Conservation (phyloP, 2,888 invertebrate species). For the Limulus polyphemus region DNA sequence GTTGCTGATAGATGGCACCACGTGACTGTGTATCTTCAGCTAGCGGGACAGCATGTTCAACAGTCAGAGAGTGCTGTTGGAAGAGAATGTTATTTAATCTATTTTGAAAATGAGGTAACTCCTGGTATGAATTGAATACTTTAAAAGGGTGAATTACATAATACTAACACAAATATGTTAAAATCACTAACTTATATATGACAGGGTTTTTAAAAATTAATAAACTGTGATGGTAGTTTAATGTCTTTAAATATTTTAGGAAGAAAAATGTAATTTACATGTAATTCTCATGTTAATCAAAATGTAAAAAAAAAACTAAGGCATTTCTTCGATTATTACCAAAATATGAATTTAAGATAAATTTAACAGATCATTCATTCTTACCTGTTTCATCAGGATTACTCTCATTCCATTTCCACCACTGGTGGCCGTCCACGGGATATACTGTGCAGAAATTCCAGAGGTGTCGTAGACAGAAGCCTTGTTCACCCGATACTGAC, state of each 20-base stretch:
- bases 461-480: slow-evolving; percentile 25
- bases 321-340: background rate
- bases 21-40: slow-evolving; percentile 46
- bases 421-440: slow-evolving; percentile 60
- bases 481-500: slow-evolving; percentile 37
- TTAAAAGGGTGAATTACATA: no score
- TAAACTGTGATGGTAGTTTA: no score
- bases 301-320: slow-evolving; percentile 15
- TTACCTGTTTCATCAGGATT: slow-evolving; percentile 33
- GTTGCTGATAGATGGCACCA: slow-evolving; percentile 52
- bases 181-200: no score
- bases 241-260: no score
- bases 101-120: no score
- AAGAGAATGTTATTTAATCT: no score
- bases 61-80: slow-evolving; percentile 31
- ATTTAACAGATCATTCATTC: slow-evolving; percentile 14
- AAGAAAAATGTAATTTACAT: no score
- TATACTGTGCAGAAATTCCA: slow-evolving; percentile 43
- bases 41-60: slow-evolving; percentile 35
- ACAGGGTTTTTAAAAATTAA: no score
- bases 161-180: no score
- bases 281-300: no score
- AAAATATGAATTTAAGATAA: slow-evolving; percentile 36
- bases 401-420: slow-evolving; percentile 43
- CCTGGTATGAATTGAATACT: no score